phyloP scores from a whole-genome alignment of 1,140 invertebrate species.

The Hirudo medicinalis region DNA sequence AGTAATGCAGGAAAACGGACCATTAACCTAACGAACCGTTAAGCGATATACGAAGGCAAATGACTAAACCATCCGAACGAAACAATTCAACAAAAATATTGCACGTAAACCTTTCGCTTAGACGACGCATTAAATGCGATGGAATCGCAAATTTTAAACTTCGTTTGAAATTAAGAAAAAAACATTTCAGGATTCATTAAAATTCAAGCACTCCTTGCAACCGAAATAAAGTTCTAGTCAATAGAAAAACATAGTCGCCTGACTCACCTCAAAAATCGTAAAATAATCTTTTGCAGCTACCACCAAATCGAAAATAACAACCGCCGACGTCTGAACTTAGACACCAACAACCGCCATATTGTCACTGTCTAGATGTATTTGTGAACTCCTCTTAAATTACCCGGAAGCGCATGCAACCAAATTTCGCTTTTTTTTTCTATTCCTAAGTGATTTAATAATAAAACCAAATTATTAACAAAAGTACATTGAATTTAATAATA shows the following conservation, averaged over 20 bases:
- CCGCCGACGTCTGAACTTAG: constrained; percentile 1
- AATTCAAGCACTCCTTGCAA: neutral
- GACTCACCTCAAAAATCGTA: neutral
- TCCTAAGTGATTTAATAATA: too few species aligned
- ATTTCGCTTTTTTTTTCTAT: too few species aligned
- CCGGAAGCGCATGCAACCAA: too few species aligned
- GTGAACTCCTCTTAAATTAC: constrained; percentile 6
- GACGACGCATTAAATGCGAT: too few species aligned
- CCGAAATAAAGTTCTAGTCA: neutral
- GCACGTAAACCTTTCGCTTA: too few species aligned
- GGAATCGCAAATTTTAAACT: neutral
- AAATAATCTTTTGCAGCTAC: neutral
- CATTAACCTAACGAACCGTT: too few species aligned
- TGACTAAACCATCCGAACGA: too few species aligned
- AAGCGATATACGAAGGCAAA: too few species aligned
- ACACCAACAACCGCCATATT: constrained; percentile 6
- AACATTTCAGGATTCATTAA: neutral
- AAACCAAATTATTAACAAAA: too few species aligned
- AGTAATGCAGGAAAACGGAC: too few species aligned
- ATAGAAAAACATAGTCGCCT: neutral
- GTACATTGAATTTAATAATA: too few species aligned
- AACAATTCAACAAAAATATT: too few species aligned
- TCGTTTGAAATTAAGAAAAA: constrained; percentile 6
- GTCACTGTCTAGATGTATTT: constrained; percentile 11
- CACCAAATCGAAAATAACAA: constrained; percentile 7